Base-by-base conservation (phyloP, 2,797 vertebrate species). In the Chloroceryle amazona region DNA sequence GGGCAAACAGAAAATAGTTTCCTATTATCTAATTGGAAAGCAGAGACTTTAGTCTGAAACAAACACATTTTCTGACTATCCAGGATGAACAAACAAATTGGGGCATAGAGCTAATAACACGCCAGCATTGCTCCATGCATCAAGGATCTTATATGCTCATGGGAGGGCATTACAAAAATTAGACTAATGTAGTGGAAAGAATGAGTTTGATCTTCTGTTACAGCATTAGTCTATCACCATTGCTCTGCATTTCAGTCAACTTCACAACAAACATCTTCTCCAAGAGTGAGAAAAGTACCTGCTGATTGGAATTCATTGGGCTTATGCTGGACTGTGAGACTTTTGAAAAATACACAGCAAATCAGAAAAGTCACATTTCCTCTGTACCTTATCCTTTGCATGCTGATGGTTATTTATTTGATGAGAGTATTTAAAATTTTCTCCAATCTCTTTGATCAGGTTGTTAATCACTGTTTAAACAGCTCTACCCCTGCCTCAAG, bases 111-210 rank as follows among this genome's bases (percentile, higher is more conserved):
- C 80, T 94, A 90, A 96, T 96, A 93, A 95, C 60, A 95, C 80
- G 89, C 78, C 83, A 90, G 82, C 55, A 46, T 26, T 58, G 74
- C 86, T 90, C 76, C 91, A 84, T 84, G 94, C 96, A 95, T 95
- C 90, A 92, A 81, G 91, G 86, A 96, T 90, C 88, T 89, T 88
- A 79, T 78, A 94, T 46, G 71, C 93, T 92, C 91, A 67, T 62
- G 96, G 95, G 96, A 96, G 75, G 82, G 90, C 63, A 93, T 96
- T 96, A 96, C 86, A 76, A 86, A 97, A 96, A 97, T 96, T 94
- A 97, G 91, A 88, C 86, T 96, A 96, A 96, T 94, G 95, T 95
- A 94, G 94, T 90, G 84, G 94, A 97, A 95, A 96, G 86, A 95
- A 97, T 94, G 83, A 86, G 91, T 92, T 76, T 96, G 95, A 94